These are phyloP conservation scores for Saxidomus purpurata DNA, from an alignment of 1,140 invertebrate species.

Conservation along the genomic window DNA sequence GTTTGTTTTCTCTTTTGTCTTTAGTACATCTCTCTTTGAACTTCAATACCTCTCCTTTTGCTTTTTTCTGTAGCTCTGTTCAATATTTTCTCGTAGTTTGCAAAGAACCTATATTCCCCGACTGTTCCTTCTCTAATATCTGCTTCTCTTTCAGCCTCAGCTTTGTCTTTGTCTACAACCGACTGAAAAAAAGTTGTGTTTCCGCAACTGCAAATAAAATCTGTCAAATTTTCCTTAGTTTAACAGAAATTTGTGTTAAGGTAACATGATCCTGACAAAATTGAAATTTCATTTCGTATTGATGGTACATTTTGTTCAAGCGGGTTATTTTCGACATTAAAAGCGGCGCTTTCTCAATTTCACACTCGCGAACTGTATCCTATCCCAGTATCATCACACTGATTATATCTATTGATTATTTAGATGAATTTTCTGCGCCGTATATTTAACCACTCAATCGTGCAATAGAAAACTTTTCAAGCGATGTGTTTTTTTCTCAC, in stretches of 20 bases:
- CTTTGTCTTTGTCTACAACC: neutral
- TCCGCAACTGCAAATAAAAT: neutral
- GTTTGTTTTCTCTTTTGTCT: too few relatives aligned
- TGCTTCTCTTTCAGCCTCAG: too few relatives aligned
- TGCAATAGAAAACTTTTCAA: slow-evolving; percentile 24
- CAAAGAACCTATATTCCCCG: too few relatives aligned
- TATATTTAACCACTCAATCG: slow-evolving; percentile 29
- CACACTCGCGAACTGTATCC: slow-evolving; percentile 27
- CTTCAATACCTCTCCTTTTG: too few relatives aligned
- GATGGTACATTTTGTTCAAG: slow-evolving; percentile 22
- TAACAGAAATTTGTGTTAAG: neutral
- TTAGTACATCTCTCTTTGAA: too few relatives aligned
- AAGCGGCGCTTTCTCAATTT: slow-evolving; percentile 35
- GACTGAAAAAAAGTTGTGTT: neutral
- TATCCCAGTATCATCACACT: neutral
- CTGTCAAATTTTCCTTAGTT: neutral
- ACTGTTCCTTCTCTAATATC: too few relatives aligned
- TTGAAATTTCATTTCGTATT: slow-evolving; percentile 36
- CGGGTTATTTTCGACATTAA: slow-evolving; percentile 35
- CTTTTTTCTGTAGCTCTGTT: too few relatives aligned
- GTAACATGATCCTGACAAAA: slow-evolving; percentile 10
- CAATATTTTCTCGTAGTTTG: too few relatives aligned
- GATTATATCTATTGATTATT: slow-evolving; percentile 45
- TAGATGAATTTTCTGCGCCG: slow-evolving; percentile 48
- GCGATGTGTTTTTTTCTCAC: neutral